These are phyloP conservation scores for Echeneis naucrates DNA, from an alignment of 2,797 vertebrate genomes.

Conservation along the genomic window DNA sequence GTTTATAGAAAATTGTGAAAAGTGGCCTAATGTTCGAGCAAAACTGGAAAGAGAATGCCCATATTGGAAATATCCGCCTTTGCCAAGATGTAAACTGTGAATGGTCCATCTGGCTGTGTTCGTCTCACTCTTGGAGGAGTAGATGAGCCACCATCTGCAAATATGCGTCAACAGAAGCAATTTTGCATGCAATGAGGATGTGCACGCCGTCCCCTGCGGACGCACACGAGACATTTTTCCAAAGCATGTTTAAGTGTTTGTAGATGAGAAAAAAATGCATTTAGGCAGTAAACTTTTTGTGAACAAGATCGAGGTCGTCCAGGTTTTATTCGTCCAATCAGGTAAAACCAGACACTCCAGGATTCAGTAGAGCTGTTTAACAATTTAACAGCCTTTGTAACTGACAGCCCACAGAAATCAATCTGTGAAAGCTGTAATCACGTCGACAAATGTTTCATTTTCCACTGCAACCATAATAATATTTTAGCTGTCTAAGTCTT, in stretches of 20 bases:
- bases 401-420: conserved; percentile 23
- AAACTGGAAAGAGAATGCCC: conserved; percentile 61
- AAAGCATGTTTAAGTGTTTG: not conserved
- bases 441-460: conserved; percentile 1
- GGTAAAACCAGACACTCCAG: conserved; percentile 6
- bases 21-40: conserved; percentile 53
- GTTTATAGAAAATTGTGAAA: conserved; percentile 67
- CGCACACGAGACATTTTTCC: not conserved
- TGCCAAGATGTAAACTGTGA: conserved; percentile 79
- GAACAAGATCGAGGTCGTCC: not conserved
- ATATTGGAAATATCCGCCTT: conserved; percentile 60
- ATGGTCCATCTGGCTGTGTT: conserved; percentile 76
- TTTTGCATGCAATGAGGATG: conserved; percentile 24
- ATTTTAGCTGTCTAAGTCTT: conserved; percentile 17
- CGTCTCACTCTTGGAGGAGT: conserved; percentile 52
- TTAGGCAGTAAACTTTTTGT: not conserved
- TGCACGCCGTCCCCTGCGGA: conserved; percentile 21
- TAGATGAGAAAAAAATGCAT: not conserved
- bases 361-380: conserved; percentile 6
- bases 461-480: conserved; percentile 13
- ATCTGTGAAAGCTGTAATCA: not conserved
- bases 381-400: conserved; percentile 17
- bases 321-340: conserved; percentile 3
- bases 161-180: conserved; percentile 53
- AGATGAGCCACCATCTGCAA: conserved; percentile 70